phyloP scores from a whole-genome alignment of 2,888 invertebrate genomes.

The Invenusta paracnida region DNA sequence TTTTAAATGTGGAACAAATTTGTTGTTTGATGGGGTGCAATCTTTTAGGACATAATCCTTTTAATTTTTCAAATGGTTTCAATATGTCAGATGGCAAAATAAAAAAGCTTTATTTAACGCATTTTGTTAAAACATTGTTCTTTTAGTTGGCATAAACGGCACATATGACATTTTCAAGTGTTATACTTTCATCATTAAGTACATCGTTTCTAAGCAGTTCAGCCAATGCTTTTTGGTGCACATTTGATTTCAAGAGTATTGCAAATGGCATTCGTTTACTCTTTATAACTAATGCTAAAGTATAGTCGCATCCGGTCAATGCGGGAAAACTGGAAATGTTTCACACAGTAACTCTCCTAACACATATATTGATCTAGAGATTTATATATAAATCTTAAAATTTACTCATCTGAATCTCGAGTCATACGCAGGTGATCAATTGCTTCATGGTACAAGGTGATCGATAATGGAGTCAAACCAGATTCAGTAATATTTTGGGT shows the following conservation, averaged over 20 bases:
- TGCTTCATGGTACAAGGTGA: too few species aligned
- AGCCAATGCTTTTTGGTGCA: background rate
- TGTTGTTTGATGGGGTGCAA: too few species aligned
- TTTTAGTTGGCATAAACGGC: background rate
- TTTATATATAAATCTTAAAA: background rate
- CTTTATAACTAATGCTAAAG: background rate
- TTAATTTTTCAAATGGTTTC: background rate
- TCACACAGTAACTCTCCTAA: background rate
- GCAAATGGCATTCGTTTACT: background rate
- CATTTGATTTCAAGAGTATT: background rate
- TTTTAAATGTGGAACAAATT: too few species aligned
- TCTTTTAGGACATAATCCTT: background rate
- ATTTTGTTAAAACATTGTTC: background rate
- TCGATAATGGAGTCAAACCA: too few species aligned
- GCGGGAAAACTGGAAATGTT: background rate
- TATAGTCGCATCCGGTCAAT: background rate
- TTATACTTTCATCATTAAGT: background rate
- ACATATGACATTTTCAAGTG: background rate
- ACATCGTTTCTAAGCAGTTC: background rate
- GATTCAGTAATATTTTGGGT: too few species aligned
- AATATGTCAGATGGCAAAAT: background rate
- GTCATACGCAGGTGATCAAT: background rate
- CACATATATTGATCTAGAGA: background rate
- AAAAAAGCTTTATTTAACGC: background rate
- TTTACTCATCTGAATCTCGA: background rate